Base-by-base conservation (phyloP, 2,888 invertebrate genomes). In the Beris morrisii region DNA sequence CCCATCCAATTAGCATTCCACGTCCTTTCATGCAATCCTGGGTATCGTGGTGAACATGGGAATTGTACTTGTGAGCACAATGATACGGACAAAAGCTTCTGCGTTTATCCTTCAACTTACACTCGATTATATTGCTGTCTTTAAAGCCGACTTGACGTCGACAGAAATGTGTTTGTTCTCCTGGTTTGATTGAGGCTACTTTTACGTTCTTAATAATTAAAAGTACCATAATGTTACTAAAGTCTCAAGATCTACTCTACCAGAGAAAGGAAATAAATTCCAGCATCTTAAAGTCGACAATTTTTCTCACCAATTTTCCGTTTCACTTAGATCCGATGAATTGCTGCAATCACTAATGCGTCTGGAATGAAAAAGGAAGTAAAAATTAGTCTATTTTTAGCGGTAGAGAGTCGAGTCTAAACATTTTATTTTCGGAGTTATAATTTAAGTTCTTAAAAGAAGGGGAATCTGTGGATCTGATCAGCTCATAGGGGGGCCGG, bases 261-360 rank as follows among this genome's bases (percentile, higher is more conserved):
- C 22, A 22, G 22, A 22, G 22, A 22, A 22, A 22, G 22, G 22
- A 22, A 22, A 22, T 22, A 22, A 22, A 3, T 22, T 22, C 22
- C 3, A 22, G 22, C 22, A 22, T 22, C 22, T 22, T 22, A 22
- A 22, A 22, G 22, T 22, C 22, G 22, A 22, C 22, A 38, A 38
- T 38, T 38, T 28, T 53, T 64, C 66, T 67, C 46, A 69, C 69
- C 69, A 69, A 50, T 15, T 65, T 61, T 67, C 69, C 15, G 50
- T 67, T 57, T 67, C 67, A 38, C 64, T 43, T 48, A 48, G 43
- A 13, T 67, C 67, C n/a, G 67, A 64, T 32, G 66, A 65, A 50
- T 59, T 58, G 59, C 65, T 67, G 38, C 67, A 65, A 38, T 69
- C 69, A 53, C 69, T 69, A 48, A 52, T 69, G 22, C 66, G 65